Evolutionary conservation across 2,797 vertebrate genomes (phyloP), one percentile per base, ranked within the genome.

Genomic region (Nannoperca obscura): DNA sequence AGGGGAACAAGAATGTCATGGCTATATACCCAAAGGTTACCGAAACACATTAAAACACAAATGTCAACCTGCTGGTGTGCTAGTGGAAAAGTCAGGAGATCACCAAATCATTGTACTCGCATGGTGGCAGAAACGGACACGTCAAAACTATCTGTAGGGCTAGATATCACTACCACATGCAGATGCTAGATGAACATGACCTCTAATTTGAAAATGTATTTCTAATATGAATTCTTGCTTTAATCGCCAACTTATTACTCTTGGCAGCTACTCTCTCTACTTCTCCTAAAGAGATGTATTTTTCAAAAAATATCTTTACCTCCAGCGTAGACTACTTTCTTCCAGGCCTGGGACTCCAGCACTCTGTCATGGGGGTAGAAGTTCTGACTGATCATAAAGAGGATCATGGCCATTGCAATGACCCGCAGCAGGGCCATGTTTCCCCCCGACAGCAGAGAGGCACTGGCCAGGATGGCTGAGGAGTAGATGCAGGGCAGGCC

Each of bases 331-430:
- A 99, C 95, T 1, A 76, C 76, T 92, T 99, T 99, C 88, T 99
- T 99, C 97, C 97, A 99, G 62, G 91, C 91, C 87, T 99, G 96
- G 0, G 98, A 99, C 88, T 98, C 97, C 82, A 99, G 93, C 74
- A 98, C 95, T 73, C 95, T 93, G 88, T 99, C 97, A 0, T 97
- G 96, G 14, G 97, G 97, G 83, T 99, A 99, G 94, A 95, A 95
- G 63, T 90, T 96, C 19, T 94, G 96, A 75, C 97, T 97, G 13
- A 97, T 93, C 97, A 99, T 99, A 85, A 97, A 97, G 19, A 97
- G 89, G 78, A 97, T 95, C 96, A 98, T 97, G 71, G 96, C 87
- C n/a, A 95, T 80, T 0, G 97, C 95, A 0, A 95, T 87, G 58
- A 95, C 53, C 2, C 94, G 93, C 44, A 98, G 93, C 66, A 97